Evolutionary conservation across 2,113 vertebrate genomes (phyloP).

Genomic region (Beaufortia kweichowensis): DNA sequence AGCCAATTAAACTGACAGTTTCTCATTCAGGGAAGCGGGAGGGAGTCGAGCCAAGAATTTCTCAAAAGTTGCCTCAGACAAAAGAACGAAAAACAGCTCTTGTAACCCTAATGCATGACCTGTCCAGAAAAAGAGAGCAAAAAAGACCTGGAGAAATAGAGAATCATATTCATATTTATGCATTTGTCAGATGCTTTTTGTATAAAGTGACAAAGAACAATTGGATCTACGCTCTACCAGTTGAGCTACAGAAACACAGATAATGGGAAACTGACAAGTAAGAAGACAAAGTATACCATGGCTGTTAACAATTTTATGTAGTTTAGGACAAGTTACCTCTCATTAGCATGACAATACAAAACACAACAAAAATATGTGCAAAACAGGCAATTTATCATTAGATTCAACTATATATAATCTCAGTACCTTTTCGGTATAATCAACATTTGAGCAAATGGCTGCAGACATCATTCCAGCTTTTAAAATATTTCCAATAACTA

Average conservation of each 20-base stretch:
- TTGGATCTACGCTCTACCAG: too few species aligned
- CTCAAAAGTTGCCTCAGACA: conserved; percentile 46
- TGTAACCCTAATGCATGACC: conserved; percentile 31
- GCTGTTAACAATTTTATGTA: neutral
- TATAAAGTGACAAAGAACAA: too few species aligned
- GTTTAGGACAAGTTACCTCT: neutral
- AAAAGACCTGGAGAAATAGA: neutral
- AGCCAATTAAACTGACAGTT: conserved; percentile 60
- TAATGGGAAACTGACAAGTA: neutral
- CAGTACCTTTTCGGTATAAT: too few species aligned
- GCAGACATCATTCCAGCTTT: conserved; percentile 26
- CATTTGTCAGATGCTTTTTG: too few species aligned
- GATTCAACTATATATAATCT: too few species aligned
- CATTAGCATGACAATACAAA: too few species aligned
- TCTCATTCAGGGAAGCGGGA: conserved; percentile 43
- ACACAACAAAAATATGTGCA: neutral
- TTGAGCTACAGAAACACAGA: too few species aligned
- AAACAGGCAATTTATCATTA: too few species aligned
- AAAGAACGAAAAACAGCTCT: conserved; percentile 34
- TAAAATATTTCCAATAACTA: neutral
- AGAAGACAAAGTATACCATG: conserved; percentile 25
- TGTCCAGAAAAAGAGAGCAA: conserved; percentile 1
- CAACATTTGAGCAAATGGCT: neutral
- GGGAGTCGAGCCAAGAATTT: conserved; percentile 43
- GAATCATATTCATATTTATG: too few species aligned